A percentile compares a stretch with the other conserved stretches of the same genome.
phyloP scores from a whole-genome alignment of 2,888 invertebrate species.

The Dastarcus helophoroides region DNA sequence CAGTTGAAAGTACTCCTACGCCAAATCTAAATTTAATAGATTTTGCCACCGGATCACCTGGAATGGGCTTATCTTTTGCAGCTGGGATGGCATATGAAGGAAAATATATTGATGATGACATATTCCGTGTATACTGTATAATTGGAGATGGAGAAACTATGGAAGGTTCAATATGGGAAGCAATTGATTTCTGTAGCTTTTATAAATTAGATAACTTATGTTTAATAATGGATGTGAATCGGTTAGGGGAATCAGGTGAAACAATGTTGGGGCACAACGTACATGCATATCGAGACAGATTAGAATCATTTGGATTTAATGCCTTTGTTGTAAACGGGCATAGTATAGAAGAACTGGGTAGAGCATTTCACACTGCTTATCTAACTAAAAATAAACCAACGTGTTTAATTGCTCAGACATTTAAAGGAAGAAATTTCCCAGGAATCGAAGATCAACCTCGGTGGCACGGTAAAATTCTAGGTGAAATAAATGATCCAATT shows the following conservation, averaged over 20 bases:
- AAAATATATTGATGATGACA: constrained; percentile 62
- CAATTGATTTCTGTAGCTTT: constrained; percentile 78
- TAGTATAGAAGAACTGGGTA: constrained; percentile 73
- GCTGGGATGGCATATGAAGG: constrained; percentile 95
- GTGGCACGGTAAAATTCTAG: constrained; percentile 92
- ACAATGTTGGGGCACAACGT: constrained; percentile 81
- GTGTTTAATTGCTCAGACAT: constrained; percentile 52
- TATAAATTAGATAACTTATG: constrained; percentile 90
- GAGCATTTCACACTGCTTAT: constrained; percentile 67
- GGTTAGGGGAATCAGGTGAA: constrained; percentile 87
- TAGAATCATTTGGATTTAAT: constrained; percentile 78
- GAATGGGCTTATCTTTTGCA: constrained; percentile 84
- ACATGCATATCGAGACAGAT: constrained; percentile 61
- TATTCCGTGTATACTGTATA: constrained; percentile 80
- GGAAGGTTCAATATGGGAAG: constrained; percentile 93
- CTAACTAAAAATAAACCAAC: constrained; percentile 65
- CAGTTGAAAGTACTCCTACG: constrained; percentile 93
- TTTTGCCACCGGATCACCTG: constrained; percentile 91
- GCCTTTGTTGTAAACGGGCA: constrained; percentile 90
- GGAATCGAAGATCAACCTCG: constrained; percentile 78
- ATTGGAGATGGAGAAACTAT: constrained; percentile 94
- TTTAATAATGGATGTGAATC: constrained; percentile 87
- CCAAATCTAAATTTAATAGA: constrained; percentile 88
- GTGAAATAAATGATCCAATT: constrained; percentile 56
- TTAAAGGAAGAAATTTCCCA: constrained; percentile 75